Base-by-base conservation (phyloP, 2,888 invertebrate genomes). In the Archips crataeganus region DNA sequence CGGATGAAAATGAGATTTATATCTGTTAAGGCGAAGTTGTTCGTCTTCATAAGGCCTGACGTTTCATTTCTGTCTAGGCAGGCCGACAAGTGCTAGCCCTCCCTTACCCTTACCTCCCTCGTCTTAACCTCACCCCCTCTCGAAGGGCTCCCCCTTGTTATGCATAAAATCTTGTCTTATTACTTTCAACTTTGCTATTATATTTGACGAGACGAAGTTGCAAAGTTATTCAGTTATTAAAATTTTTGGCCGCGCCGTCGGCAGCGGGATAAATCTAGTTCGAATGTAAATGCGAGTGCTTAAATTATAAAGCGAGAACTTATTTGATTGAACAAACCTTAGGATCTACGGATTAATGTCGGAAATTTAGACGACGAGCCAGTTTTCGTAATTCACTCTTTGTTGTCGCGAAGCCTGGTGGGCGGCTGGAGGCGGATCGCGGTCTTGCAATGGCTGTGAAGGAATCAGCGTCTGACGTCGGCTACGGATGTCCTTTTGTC, bases 151-250 rank as follows among this genome's bases (percentile, higher is more conserved):
- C 91, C 64, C 92, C 91, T 92, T 92, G 91, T 92, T 93, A 92
- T 93, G 94, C 94, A 94, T 94, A 93, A 93, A 93, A 93, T 94
- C 93, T 92, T 92, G 93, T 92, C 93, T 93, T 94, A 94, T 94
- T 93, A 93, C 93, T 93, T 91, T 89, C 88, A 93, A 94, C 93
- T 94, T 93, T 86, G 92, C 92, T 90, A 93, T 94, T 94, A 94
- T 93, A 93, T 93, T 91, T 92, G 93, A 93, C 92, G 91, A 91
- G 90, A 86, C 86, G 84, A 87, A 93, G 93, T 92, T 93, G 85
- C 87, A 86, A 93, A 94, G 93, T 94, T 94, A 93, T 93, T 93
- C 91, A 92, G 94, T 93, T 94, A 94, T 94, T 94, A 93, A 94
- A 93, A 94, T 93, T 93, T 93, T 92, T 91, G 92, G 89, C 86